Conservation (phyloP, 2,888 invertebrate genomes). For the Diadegma fenestrale region DNA sequence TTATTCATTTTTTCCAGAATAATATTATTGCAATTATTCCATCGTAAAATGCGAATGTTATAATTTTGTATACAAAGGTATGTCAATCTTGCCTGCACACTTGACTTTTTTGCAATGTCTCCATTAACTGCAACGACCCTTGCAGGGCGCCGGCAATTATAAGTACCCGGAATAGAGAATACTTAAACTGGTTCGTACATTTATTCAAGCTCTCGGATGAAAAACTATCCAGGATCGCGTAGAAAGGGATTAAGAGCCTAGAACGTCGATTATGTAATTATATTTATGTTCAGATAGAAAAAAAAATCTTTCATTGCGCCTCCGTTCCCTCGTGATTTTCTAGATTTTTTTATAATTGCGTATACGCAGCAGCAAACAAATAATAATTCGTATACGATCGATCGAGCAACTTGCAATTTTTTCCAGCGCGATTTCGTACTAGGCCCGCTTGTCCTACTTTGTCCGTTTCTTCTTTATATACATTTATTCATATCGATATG, state of each 20-base stretch:
- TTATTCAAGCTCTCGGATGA: background rate
- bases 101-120: background rate
- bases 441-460: background rate
- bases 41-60: conserved; percentile 17
- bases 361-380: background rate
- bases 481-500: conserved; percentile 1
- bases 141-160: background rate
- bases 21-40: conserved; percentile 17
- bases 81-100: conserved; percentile 1
- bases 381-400: background rate
- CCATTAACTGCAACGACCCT: background rate
- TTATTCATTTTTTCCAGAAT: background rate
- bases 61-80: background rate
- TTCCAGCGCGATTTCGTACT: background rate
- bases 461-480: background rate
- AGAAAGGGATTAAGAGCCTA: too few species aligned
- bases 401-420: background rate
- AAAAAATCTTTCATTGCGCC: too few species aligned
- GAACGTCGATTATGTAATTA: too few species aligned
- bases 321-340: background rate
- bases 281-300: too few species aligned
- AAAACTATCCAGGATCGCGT: background rate
- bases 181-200: background rate
- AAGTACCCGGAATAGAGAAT: background rate
- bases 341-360: background rate